phyloP scores from a whole-genome alignment of 1,140 invertebrate genomes.

The Lasioglossum baleicum region DNA sequence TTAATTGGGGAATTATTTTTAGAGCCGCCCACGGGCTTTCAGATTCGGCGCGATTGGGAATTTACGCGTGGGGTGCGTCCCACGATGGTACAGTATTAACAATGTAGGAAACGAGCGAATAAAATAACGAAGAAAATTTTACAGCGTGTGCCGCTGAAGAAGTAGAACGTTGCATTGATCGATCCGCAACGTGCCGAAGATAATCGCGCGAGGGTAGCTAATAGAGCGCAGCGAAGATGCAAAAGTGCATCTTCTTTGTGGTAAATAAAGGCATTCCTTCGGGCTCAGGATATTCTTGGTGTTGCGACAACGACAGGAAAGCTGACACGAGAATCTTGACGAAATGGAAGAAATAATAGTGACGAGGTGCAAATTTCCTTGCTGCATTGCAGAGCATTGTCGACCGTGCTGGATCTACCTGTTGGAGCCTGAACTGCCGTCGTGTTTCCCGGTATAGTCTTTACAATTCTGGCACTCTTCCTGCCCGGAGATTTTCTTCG shows the following conservation, averaged over 20 bases:
- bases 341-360: conserved; percentile 24
- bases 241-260: not conserved
- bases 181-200: not conserved
- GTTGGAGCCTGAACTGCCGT: conserved; percentile 54
- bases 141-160: too few relatives aligned
- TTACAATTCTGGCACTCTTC: conserved; percentile 47
- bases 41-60: too few relatives aligned
- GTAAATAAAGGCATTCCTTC: not conserved
- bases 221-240: not conserved
- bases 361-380: conserved; percentile 52
- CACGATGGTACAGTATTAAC: too few relatives aligned
- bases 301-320: not conserved
- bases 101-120: too few relatives aligned
- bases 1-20: too few relatives aligned
- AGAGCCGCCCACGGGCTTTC: too few relatives aligned
- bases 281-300: not conserved
- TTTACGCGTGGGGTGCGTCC: too few relatives aligned
- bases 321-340: conserved; percentile 34
- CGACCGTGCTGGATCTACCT: conserved; percentile 63
- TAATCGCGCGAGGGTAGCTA: not conserved
- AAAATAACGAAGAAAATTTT: too few relatives aligned
- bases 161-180: too few relatives aligned
- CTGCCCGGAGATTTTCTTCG: conserved; percentile 39
- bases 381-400: conserved; percentile 63
- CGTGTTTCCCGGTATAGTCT: conserved; percentile 16